Evolutionary conservation across 2,113 vertebrate species (phyloP), one percentile per base, ranked within the genome.

Genomic region (Piaya cayana): DNA sequence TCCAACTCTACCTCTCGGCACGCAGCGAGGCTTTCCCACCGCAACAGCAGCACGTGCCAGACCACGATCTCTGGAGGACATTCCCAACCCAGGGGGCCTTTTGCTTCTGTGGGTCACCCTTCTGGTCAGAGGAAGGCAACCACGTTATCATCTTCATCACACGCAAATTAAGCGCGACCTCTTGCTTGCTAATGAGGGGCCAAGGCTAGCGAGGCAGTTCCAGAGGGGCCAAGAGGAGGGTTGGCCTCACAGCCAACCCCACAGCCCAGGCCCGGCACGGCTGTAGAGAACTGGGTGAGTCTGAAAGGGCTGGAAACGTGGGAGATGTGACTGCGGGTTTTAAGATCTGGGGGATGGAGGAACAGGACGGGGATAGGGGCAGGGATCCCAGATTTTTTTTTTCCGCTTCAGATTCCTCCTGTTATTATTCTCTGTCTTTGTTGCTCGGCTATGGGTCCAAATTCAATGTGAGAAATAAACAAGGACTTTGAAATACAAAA

Each of bases 401-500:
- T 95, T 96, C 82, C 84, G 95, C 78, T 86, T 91, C 52, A 71
- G 58, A 85, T 70, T 94, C 89, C 79, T 89, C 72, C 76, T 86
- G 65, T 95, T 96, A 59, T 45, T 87, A 58, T 82, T 95, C 91
- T 83, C 90, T 79, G 84, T 94, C 96, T 97, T 96, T 95, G 82
- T 95, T 96, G 93, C 82, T 97, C 93, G 93, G 96, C 96, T 95
- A 85, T 84, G 86, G 96, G 93, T 91, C 93, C 93, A 96, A 97
- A 95, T 52, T 92, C 56, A 95, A 88, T 93, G 96, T 97, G 92
- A 92, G 71, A 96, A 98, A 98, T 98, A 98, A 98, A 98, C 0
- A 62, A 96, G 83, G 93, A 97, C 90, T 98, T 98, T 98, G 97
- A 98, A 96, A 95, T 98, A 97, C 84, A 97, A 95, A 93, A 14